Base-by-base conservation (phyloP, 2,888 invertebrate genomes). In the Pecten maximus region DNA sequence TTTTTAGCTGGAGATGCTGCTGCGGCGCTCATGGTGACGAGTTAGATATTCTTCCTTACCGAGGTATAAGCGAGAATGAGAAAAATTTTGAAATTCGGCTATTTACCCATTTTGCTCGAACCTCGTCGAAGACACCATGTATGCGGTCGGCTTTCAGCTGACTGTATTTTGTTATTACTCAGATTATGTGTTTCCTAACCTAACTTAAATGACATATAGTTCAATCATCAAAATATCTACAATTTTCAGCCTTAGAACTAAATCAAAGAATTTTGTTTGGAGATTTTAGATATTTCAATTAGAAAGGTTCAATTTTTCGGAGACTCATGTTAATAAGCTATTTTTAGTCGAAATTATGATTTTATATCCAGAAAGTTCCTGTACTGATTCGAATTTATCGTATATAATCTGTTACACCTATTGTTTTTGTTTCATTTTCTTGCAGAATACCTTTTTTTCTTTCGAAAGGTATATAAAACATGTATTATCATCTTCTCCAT, bases 61-160 rank as follows among this genome's bases (percentile, higher is more conserved):
- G n/a, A 60, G 60, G 60, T 60, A 60, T 6, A n/a, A 8, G n/a
- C 23, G 8, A 60, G 60, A 60, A n/a, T 60, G 48, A 16, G 2
- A 2, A 6, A 60, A 23, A 1, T 60, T 60, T 60, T 60, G 23
- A n/a, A n/a, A 60, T 3, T 23, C n/a, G n/a, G 23, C 60, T n/a
- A 60, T 60, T 60, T 60, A 60, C n/a, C 2, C 60, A 60, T 60
- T 60, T 60, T 60, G 60, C 60, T 60, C 60, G 60, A 4, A 60
- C 60, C 23, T 60, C 60, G 60, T 60, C n/a, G 60, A 60, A 60
- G 60, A 60, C 60, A 60, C 60, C n/a, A 19, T 0, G 23, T 8
- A 19, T 8, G 60, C 8, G n/a, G 23, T 60, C n/a, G 23, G 23
- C n/a, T 60, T 60, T 60, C 8, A n/a, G n/a, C n/a, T 23, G n/a